Percentiles rank a stretch among this genome's conserved stretches.
These are phyloP conservation scores for Sander lucioperca DNA, from an alignment of 2,113 vertebrate genomes.

Conservation along the genomic window DNA sequence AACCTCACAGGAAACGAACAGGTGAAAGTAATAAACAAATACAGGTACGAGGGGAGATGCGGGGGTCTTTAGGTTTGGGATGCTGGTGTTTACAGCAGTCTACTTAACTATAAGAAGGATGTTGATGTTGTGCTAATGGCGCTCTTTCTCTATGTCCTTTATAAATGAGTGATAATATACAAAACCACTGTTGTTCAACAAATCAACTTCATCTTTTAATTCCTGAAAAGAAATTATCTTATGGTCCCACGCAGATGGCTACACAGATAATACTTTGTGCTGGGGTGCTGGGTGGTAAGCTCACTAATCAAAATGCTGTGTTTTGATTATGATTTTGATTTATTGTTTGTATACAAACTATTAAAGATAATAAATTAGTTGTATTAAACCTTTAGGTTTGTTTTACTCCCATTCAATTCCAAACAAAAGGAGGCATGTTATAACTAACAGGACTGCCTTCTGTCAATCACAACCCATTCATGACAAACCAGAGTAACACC, in stretches of 20 bases:
- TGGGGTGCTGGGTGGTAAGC: neutral
- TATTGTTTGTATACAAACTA: neutral
- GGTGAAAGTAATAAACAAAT: conserved; percentile 80
- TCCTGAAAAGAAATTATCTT: neutral
- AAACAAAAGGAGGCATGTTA: neutral
- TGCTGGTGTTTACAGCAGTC: conserved; percentile 56
- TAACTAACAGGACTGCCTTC: neutral
- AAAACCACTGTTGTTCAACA: neutral
- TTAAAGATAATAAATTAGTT: neutral
- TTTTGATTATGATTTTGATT: neutral
- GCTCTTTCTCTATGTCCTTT: conserved; percentile 3
- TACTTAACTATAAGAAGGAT: conserved; percentile 24
- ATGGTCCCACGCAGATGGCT: neutral
- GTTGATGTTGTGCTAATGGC: conserved; percentile 27
- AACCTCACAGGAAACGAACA: conserved; percentile 77
- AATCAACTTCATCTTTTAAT: neutral
- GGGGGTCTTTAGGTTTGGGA: conserved; percentile 47
- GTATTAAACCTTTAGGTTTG: neutral
- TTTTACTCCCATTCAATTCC: neutral
- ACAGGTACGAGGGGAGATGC: conserved; percentile 50
- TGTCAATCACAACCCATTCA: neutral
- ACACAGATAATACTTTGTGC: too few species aligned
- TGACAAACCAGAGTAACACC: neutral
- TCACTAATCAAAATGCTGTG: neutral
- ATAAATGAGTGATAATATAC: conserved; percentile 14